Evolutionary conservation across 1,140 invertebrate genomes (phyloP).

Genomic region (Acyrthosiphon pisum): DNA sequence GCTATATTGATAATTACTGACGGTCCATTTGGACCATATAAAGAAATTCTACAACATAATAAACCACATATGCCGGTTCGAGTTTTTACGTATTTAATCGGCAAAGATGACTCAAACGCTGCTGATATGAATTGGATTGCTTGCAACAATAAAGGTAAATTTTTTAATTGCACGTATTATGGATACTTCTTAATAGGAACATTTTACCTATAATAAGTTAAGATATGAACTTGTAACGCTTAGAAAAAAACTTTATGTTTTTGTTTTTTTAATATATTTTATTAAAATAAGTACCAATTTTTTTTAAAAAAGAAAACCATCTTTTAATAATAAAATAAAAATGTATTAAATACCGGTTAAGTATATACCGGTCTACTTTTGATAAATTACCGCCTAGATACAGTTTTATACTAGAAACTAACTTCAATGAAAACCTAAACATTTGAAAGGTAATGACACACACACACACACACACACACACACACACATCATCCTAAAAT

Average conservation of each 20-base stretch:
- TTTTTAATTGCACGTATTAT: background rate
- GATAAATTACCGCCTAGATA: background rate
- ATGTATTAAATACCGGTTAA: too few species aligned
- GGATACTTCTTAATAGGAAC: too few species aligned
- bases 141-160: conserved; percentile 91
- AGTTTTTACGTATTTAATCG: conserved; percentile 96
- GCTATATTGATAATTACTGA: conserved; percentile 96
- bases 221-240: too few species aligned
- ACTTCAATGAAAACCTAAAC: background rate
- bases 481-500: background rate
- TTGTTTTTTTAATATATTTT: too few species aligned
- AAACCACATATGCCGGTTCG: conserved; percentile 89
- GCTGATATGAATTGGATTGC: conserved; percentile 91
- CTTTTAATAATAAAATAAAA: too few species aligned
- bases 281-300: too few species aligned
- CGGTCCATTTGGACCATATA: conserved; percentile 75
- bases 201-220: too few species aligned
- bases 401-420: background rate
- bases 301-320: too few species aligned
- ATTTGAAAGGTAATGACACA: too few species aligned
- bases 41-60: conserved; percentile 81
- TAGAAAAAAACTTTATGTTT: too few species aligned
- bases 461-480: background rate
- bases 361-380: too few species aligned
- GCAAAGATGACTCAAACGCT: conserved; percentile 85